Evolutionary conservation across 2,888 invertebrate genomes (phyloP), one percentile per base, ranked within the genome.

Genomic region (Cheilosia impressa): DNA sequence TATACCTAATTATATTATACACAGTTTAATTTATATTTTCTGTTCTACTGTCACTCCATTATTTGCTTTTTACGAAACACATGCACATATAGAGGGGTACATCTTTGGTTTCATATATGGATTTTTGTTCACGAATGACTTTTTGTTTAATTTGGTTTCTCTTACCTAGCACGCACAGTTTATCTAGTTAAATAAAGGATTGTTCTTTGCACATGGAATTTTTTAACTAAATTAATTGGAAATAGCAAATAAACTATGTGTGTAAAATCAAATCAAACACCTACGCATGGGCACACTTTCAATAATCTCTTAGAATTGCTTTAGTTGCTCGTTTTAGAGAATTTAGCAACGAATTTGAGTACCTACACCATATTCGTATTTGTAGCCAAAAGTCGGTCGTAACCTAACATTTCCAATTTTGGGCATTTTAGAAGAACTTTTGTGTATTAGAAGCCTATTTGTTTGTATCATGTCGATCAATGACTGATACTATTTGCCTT

Each of bases 1-100:
- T 79, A 63, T 58, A 69, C 60, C 55, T 75, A 75, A 71, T 76
- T 52, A 63, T 80, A 63, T 80, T 71, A 79, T 79, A 79, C 75
- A 79, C 63, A 73, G 34, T 79, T 78, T 63, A 68, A 47, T 69
- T 19, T 41, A 2, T 65, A 57, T 45, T 41, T 43, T 60, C 3
- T 73, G 53, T 57, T 73, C 75, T 65, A 22, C 31, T 43, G 19
- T 82, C 69, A 52, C n/a, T 57, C 34, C 31, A 50, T 60, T 77
- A 24, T 71, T 66, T 71, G 17, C n/a, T 62, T 52, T 27, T 22
- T n/a, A 76, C 71, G 79, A 82, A 77, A 69, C 45, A 57, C 77
- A 77, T 82, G 60, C 77, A 66, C 72, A 82, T 71, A 76, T 60
- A 76, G 65, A 76, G 63, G 63, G 68, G 53, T 77, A 77, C 22